Conservation (phyloP, 2,113 vertebrate species). For the Shinisaurus crocodilurus region DNA sequence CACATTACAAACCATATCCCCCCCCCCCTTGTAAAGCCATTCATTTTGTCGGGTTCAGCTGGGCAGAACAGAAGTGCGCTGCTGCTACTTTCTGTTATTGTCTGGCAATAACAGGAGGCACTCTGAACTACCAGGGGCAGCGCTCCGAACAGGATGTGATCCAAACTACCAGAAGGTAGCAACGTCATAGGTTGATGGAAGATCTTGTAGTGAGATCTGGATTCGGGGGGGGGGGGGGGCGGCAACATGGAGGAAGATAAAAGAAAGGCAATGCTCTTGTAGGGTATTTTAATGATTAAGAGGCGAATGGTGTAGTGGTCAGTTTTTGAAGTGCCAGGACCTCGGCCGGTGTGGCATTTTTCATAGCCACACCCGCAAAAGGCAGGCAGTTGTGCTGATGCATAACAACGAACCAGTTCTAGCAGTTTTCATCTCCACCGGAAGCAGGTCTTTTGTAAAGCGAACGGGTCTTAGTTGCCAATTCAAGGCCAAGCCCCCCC, state of each 20-base stretch:
- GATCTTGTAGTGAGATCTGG: background rate
- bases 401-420: no score
- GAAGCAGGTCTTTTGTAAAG: no score
- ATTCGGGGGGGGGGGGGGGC: background rate
- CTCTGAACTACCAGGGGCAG: background rate
- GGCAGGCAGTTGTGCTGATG: no score
- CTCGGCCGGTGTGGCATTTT: no score
- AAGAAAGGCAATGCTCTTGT: background rate
- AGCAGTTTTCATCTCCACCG: no score
- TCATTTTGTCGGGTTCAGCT: background rate
- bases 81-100: background rate
- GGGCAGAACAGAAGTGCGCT: background rate
- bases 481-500: no score
- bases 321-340: no score
- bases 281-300: background rate
- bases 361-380: no score
- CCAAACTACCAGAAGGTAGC: background rate
- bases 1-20: background rate
- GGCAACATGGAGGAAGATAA: background rate
- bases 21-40: background rate
- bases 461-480: no score
- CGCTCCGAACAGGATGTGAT: no score
- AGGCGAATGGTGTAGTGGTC: no score
- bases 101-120: no score
- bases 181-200: background rate